Evolutionary conservation across 2,888 invertebrate genomes (phyloP).

Genomic region (Apamea crenata): DNA sequence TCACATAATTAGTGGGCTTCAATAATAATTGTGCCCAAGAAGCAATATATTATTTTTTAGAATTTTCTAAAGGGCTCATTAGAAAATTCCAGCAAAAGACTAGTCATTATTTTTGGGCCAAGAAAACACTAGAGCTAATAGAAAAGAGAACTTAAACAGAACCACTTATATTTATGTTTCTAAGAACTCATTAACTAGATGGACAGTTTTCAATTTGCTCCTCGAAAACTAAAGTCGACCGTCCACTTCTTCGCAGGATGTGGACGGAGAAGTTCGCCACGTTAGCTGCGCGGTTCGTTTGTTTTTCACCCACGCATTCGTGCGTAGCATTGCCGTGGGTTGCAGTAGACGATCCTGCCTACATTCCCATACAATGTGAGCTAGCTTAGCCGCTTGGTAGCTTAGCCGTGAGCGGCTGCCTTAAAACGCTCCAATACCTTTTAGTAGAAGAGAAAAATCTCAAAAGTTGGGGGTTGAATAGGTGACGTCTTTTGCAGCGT

Average conservation of each 20-base stretch:
- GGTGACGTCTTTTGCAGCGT: slow-evolving; percentile 42
- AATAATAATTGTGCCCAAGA: background rate
- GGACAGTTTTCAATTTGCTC: slow-evolving; percentile 41
- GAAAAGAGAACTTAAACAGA: slow-evolving; percentile 24
- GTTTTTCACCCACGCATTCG: background rate
- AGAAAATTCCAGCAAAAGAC: background rate
- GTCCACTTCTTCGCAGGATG: background rate
- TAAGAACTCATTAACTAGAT: slow-evolving; percentile 42
- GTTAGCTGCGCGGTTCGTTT: background rate
- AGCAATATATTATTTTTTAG: background rate
- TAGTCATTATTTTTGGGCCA: background rate
- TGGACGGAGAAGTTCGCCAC: background rate
- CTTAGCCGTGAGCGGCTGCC: background rate
- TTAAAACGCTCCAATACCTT: slow-evolving; percentile 31
- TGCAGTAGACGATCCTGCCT: background rate
- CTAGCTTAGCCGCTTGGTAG: background rate
- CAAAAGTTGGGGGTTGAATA: slow-evolving; percentile 36
- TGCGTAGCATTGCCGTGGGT: background rate
- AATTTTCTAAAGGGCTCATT: background rate
- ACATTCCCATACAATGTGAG: background rate
- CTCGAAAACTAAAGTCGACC: slow-evolving; percentile 24
- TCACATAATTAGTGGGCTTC: background rate
- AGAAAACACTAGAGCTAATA: background rate
- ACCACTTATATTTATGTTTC: slow-evolving; percentile 23
- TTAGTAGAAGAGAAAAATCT: slow-evolving; percentile 23